Conservation (phyloP, 2,888 invertebrate species). For the Drosophila aldrichi region DNA sequence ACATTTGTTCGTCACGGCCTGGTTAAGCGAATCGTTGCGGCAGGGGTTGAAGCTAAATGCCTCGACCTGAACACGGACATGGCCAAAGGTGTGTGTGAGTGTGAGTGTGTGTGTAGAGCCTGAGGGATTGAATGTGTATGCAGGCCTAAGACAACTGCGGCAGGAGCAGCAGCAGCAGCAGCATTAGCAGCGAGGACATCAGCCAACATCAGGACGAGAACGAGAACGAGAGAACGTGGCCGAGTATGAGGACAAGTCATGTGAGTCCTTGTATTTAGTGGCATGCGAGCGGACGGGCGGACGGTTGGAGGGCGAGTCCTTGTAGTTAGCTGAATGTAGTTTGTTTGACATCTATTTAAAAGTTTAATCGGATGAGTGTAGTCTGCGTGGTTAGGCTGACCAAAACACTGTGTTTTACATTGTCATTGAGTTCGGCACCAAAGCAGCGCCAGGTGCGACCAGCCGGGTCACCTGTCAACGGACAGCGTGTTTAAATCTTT, state of each 20-base stretch:
- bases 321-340: constrained; percentile 78
- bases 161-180: constrained; percentile 1
- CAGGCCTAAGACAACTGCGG: constrained; percentile 69
- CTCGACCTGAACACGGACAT: constrained; percentile 45
- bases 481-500: constrained; percentile 19
- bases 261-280: constrained; percentile 72
- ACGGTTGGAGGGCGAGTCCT: constrained; percentile 46
- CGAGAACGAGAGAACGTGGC: constrained; percentile 40
- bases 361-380: constrained; percentile 82
- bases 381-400: constrained; percentile 81
- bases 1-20: constrained; percentile 73
- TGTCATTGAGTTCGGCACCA: constrained; percentile 70
- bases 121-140: constrained; percentile 30
- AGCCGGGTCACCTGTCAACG: constrained; percentile 15
- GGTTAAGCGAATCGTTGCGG: constrained; percentile 23
- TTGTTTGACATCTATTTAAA: constrained; percentile 82
- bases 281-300: constrained; percentile 46
- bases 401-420: constrained; percentile 75
- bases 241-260: constrained; percentile 44
- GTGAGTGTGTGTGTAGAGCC: constrained; percentile 25
- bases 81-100: constrained; percentile 21
- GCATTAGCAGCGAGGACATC: constrained; percentile 17
- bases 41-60: constrained; percentile 57
- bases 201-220: constrained; percentile 12
- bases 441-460: constrained; percentile 66